phyloP scores from a whole-genome alignment of 2,888 invertebrate genomes.

The Eristalinus aeneus region DNA sequence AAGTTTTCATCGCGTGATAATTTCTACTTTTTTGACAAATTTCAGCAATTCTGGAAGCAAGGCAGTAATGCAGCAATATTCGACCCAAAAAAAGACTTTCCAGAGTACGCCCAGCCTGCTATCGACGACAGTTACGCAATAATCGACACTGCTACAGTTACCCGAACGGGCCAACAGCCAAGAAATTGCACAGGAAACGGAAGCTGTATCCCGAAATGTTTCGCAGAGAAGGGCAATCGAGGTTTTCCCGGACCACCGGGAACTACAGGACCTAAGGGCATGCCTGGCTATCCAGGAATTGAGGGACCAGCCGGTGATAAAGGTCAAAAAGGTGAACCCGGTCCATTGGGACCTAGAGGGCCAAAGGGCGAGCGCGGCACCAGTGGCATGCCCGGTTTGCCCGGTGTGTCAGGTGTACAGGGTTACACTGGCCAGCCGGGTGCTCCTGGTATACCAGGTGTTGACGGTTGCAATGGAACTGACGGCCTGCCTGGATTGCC shows the following conservation, averaged over 20 bases:
- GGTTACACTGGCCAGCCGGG: slow-evolving; percentile 82
- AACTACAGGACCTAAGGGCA: slow-evolving; percentile 87
- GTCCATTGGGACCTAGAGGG: slow-evolving; percentile 90
- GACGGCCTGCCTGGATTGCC: slow-evolving; percentile 89
- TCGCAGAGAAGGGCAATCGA: slow-evolving; percentile 92
- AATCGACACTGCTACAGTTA: slow-evolving; percentile 76
- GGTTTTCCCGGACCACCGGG: slow-evolving; percentile 89
- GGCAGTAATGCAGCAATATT: slow-evolving; percentile 77
- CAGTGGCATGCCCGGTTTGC: slow-evolving; percentile 93
- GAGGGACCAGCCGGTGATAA: slow-evolving; percentile 94
- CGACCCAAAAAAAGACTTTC: slow-evolving; percentile 74
- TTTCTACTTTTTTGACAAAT: background rate
- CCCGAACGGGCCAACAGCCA: slow-evolving; percentile 79
- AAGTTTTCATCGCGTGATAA: background rate
- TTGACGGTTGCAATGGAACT: slow-evolving; percentile 98
- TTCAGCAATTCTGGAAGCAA: slow-evolving; percentile 80
- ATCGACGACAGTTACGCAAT: slow-evolving; percentile 78
- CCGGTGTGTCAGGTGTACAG: slow-evolving; percentile 84
- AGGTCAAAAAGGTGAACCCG: slow-evolving; percentile 93
- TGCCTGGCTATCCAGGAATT: slow-evolving; percentile 89
- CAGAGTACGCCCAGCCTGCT: slow-evolving; percentile 73
- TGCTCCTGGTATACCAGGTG: slow-evolving; percentile 89
- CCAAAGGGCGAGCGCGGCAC: slow-evolving; percentile 92
- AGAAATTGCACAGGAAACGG: slow-evolving; percentile 86
- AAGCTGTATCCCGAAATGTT: slow-evolving; percentile 91